Base-by-base conservation (phyloP, 37 sponge, comb jelly and placozoan genomes). In the Axinella damicornis region DNA sequence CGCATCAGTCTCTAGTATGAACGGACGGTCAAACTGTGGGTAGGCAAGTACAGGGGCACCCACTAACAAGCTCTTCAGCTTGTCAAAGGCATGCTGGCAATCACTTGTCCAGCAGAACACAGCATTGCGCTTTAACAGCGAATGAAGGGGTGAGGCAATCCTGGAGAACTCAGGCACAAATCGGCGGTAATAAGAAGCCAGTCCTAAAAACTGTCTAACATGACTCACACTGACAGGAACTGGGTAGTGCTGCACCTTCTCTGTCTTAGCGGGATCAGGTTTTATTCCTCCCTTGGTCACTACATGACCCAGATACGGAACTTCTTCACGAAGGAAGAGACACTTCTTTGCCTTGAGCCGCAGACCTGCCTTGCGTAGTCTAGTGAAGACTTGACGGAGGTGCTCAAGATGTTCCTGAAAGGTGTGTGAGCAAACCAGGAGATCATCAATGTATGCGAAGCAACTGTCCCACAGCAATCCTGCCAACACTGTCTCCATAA, bases 1-100 rank as follows among this genome's bases (percentile, higher is more conserved):
- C 9, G 86, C 79, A 78, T 85, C 86, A 28, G 79, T 85, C 53
- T 85, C 73, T n/a, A 85, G 52, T 13, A 78, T 66, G 62, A 85
- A 85, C 15, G 86, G 86, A 16, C 39, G 20, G 18, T 56, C 15
- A 27, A 78, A 71, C 52, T 69, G 69, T 5, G 77, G n/a, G n/a
- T n/a, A n/a, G n/a, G n/a, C n/a, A n/a, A n/a, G n/a, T n/a, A 22
- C 28, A 53, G 86, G 41, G 71, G 39, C 21, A 0, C 60, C 59
- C 32, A 85, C 61, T 33, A 69, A 59, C 12, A 53, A 25, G 30
- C 54, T 68, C 17, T 77, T 62, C n/a, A n/a, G n/a, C 40, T 24
- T 12, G 25, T 20, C 46, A 68, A 85, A 85, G 2, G 86, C 58
- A 37, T 31, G 11, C 21, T 85, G 40, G 36, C 78, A 85, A 13